A percentile compares a stretch with the other conserved stretches of the same genome.
These are phyloP conservation scores for Gryllus longicercus DNA, from an alignment of 2,888 invertebrate species.

Conservation along the genomic window DNA sequence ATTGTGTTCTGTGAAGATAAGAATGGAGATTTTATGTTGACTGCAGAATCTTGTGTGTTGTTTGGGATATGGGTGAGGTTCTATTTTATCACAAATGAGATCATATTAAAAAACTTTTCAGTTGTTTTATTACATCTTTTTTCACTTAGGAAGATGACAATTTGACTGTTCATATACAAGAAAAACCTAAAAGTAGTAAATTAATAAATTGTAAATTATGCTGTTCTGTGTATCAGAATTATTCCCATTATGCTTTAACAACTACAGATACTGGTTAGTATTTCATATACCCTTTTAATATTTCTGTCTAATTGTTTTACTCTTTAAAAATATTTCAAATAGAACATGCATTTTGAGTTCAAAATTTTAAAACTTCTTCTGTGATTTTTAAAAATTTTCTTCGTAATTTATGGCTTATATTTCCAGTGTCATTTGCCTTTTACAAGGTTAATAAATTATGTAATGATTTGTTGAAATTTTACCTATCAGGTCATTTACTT, in stretches of 20 bases:
- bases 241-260: constrained; percentile 53
- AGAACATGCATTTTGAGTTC: too few relatives aligned
- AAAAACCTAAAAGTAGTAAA: constrained; percentile 36
- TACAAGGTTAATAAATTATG: neutral
- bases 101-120: neutral
- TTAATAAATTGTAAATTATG: neutral
- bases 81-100: too few relatives aligned
- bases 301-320: too few relatives aligned
- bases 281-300: too few relatives aligned
- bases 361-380: too few relatives aligned
- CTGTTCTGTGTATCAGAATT: constrained; percentile 53
- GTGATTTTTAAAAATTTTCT: too few relatives aligned
- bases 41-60: constrained; percentile 46
- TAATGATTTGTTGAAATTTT: neutral
- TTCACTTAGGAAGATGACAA: constrained; percentile 30
- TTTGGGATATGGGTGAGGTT: constrained; percentile 47
- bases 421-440: neutral
- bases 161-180: constrained; percentile 26
- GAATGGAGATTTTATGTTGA: constrained; percentile 48
- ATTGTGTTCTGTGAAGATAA: constrained; percentile 47
- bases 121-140: neutral
- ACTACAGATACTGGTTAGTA: constrained; percentile 41
- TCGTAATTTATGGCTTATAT: too few relatives aligned
- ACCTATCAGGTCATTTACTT: constrained; percentile 29
- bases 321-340: too few relatives aligned